These are phyloP conservation scores for Eupithecia insigniata DNA, from an alignment of 2,888 invertebrate species.

Conservation along the genomic window DNA sequence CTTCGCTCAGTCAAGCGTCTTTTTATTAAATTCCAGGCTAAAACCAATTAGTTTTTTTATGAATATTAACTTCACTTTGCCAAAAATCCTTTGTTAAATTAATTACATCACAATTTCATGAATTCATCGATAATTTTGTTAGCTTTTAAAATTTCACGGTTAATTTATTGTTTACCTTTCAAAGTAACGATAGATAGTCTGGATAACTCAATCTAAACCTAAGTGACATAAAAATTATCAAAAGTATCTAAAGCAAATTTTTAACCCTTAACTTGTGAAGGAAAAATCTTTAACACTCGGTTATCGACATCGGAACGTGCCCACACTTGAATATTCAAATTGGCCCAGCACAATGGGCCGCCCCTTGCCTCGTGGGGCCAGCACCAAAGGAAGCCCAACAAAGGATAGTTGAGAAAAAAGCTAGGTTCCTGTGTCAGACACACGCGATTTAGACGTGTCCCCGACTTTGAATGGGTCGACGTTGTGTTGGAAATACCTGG, in stretches of 20 bases:
- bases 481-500: conserved; percentile 48
- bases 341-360: conserved; percentile 65
- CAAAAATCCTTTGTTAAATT: conserved; percentile 11
- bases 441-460: conserved; percentile 59
- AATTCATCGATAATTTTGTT: conserved; percentile 11
- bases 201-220: conserved; percentile 20
- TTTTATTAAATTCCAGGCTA: conserved; percentile 17
- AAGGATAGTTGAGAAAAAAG: conserved; percentile 72
- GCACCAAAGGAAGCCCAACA: conserved; percentile 71
- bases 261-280: conserved; percentile 22
- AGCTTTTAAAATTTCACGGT: background rate
- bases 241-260: conserved; percentile 43
- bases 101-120: background rate
- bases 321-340: conserved; percentile 79
- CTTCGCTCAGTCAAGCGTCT: conserved; percentile 14
- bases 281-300: conserved; percentile 44
- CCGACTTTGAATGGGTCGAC: conserved; percentile 46
- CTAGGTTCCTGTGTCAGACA: conserved; percentile 75
- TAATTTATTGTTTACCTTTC: background rate
- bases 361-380: conserved; percentile 50
- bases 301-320: conserved; percentile 67
- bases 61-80: conserved; percentile 12
- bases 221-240: background rate
- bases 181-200: conserved; percentile 4
- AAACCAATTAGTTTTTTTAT: conserved; percentile 17